Percentiles rank a stretch among this genome's conserved stretches.
Conservation (phyloP, 2,888 invertebrate genomes). For the Amorpha juglandis region DNA sequence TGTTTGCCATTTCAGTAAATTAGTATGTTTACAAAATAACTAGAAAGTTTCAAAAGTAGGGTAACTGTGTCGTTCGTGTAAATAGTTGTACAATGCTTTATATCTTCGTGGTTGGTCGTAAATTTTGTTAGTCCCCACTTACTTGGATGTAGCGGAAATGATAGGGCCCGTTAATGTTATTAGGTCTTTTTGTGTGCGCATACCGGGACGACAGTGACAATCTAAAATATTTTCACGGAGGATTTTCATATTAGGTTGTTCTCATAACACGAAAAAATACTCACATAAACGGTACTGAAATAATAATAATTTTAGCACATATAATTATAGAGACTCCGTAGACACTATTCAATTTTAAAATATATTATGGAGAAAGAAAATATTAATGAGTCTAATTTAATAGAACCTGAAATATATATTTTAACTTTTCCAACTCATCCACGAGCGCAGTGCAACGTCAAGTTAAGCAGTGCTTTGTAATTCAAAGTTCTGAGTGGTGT, state of each 20-base stretch:
- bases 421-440: too few species aligned
- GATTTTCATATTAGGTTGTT: not conserved
- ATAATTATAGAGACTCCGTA: too few species aligned
- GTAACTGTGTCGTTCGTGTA: slow-evolving; percentile 18
- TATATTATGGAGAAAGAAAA: too few species aligned
- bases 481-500: too few species aligned
- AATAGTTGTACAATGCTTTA: slow-evolving; percentile 18
- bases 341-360: too few species aligned
- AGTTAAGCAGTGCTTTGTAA: too few species aligned
- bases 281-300: not conserved
- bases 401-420: too few species aligned
- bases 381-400: too few species aligned
- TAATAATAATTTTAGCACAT: too few species aligned
- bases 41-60: slow-evolving; percentile 8
- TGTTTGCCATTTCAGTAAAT: slow-evolving; percentile 1
- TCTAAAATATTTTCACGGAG: not conserved
- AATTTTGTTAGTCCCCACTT: slow-evolving; percentile 21
- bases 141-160: slow-evolving; percentile 19
- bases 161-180: slow-evolving; percentile 15
- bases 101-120: slow-evolving; percentile 18
- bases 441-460: too few species aligned
- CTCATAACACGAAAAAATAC: not conserved
- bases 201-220: not conserved
- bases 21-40: slow-evolving; percentile 15
- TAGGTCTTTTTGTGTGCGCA: not conserved